Evolutionary conservation across 2,113 vertebrate species (phyloP).

Genomic region (Mus spicilegus): DNA sequence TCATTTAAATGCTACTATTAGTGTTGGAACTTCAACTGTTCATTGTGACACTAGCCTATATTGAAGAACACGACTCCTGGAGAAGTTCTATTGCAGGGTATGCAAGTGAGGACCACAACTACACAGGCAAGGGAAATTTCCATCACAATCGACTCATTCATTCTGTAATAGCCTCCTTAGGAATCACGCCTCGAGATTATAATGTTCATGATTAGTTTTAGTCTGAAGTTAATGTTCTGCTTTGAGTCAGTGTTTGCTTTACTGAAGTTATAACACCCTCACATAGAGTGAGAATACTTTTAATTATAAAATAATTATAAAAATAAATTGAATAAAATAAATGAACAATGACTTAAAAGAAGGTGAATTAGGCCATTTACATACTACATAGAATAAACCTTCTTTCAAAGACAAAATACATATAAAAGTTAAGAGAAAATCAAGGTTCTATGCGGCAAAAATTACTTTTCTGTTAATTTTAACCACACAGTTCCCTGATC

Average conservation of each 20-base stretch:
- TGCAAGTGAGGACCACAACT: conserved; percentile 57
- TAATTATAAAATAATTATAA: conserved; percentile 85
- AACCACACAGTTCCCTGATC: neutral
- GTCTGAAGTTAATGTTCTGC: conserved; percentile 82
- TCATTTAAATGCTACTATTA: conserved; percentile 76
- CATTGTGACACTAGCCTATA: conserved; percentile 68
- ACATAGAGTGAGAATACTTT: conserved; percentile 71
- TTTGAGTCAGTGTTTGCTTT: conserved; percentile 81
- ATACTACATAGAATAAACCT: conserved; percentile 63
- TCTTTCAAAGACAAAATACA: conserved; percentile 77
- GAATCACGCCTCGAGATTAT: conserved; percentile 67
- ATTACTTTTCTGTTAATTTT: conserved; percentile 73
- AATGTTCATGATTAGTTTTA: conserved; percentile 81
- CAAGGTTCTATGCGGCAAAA: conserved; percentile 60
- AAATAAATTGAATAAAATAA: conserved; percentile 83
- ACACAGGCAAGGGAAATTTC: conserved; percentile 75
- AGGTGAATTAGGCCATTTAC: conserved; percentile 79
- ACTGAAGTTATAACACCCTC: conserved; percentile 72
- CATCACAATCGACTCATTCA: conserved; percentile 82
- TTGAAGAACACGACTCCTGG: conserved; percentile 66
- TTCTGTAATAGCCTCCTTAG: conserved; percentile 79
- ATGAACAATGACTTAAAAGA: conserved; percentile 74
- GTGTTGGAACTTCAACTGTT: conserved; percentile 68
- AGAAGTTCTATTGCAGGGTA: conserved; percentile 52
- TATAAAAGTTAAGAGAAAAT: conserved; percentile 69